Evolutionary conservation across 2,113 vertebrate genomes (phyloP), one percentile per base, ranked within the genome.

Genomic region (Cyprinodon tularosa): DNA sequence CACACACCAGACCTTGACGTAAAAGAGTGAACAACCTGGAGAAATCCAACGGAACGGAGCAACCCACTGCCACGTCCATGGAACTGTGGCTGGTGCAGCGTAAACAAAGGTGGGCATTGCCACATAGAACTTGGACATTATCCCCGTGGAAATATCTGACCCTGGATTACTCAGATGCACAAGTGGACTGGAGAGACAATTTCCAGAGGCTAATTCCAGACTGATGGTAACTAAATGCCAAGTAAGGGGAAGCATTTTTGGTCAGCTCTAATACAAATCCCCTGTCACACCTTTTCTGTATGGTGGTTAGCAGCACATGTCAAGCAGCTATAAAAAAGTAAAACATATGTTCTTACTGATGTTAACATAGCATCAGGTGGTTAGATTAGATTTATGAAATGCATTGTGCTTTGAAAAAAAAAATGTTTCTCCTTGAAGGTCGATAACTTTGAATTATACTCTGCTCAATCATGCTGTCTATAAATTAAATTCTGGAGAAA

Each of bases 81-180:
- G 84, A 72, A 84, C 84, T 67, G 15, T 44, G 81, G 80, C 72
- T 73, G 37, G 62, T 68, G 86, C 84, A 81, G 62, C 70, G 78
- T 92, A 92, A 93, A 93, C 92, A 92, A 79, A 53, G 81, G 73
- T 68, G 77, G 79, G 83, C 84, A 85, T 63, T 84, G 81, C 87
- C 77, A 76, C 81, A 74, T 72, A 87, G 85, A 84, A 84, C 59
- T 72, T 85, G 85, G 86, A 82, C 81, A 84, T 87, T 86, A 87
- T 88, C 85, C 90, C 92, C 84, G 84, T 92, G 91, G 91, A 93
- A 92, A 90, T 81, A 83, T 90, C 91, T 93, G 90, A 86, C 85
- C 77, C 66, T n/a, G 61, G 60, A 82, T 94, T 92, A 94, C 86
- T 94, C 93, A 93, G 88, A 66, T 80, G 76, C 78, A 83, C 79